Conservation (phyloP, 2,888 invertebrate genomes). For the Pyrgus malvae region DNA sequence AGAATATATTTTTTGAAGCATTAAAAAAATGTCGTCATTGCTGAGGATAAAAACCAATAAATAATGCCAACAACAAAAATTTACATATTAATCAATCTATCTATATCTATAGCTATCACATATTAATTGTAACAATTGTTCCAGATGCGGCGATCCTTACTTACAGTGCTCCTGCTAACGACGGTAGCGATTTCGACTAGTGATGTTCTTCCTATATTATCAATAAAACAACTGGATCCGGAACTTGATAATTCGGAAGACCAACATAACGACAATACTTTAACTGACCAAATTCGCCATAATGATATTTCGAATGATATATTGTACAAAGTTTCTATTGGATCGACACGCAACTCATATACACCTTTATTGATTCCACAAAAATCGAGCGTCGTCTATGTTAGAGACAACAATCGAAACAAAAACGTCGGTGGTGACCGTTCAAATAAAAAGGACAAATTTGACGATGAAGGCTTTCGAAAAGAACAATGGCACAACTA, state of each 20-base stretch:
- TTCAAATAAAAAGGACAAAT: conserved; percentile 33
- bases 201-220: conserved; percentile 59
- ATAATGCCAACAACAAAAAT: no score
- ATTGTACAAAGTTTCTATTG: conserved; percentile 51
- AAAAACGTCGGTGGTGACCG: conserved; percentile 46
- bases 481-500: conserved; percentile 74
- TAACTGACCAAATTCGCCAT: conserved; percentile 55
- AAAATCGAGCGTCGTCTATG: conserved; percentile 41
- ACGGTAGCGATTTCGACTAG: conserved; percentile 66
- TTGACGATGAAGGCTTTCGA: conserved; percentile 55
- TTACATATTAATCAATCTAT: no score
- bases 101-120: no score
- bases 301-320: conserved; percentile 52
- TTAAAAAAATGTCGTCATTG: no score
- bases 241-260: conserved; percentile 46
- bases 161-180: conserved; percentile 61
- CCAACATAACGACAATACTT: conserved; percentile 64
- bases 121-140: no score
- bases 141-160: conserved; percentile 63
- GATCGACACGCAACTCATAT: conserved; percentile 35
- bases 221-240: conserved; percentile 48
- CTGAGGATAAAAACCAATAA: no score
- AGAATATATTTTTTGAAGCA: no score
- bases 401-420: conserved; percentile 45
- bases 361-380: conserved; percentile 46